phyloP scores from a whole-genome alignment of 2,888 invertebrate species.

The Calameuta idolon region DNA sequence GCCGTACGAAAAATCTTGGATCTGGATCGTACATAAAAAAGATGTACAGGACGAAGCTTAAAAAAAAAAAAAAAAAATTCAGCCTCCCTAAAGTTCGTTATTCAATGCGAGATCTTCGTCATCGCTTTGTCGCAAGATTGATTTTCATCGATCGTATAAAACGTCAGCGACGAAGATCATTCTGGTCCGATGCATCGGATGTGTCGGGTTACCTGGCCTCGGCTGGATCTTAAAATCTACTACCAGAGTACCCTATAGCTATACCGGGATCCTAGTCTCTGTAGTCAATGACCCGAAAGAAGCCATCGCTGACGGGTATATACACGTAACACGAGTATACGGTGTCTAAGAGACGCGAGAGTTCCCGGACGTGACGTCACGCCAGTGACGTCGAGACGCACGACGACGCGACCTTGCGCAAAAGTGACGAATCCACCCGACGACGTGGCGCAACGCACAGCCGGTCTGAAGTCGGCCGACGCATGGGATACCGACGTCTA shows the following conservation, averaged over 20 bases:
- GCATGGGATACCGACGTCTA: conserved; percentile 36
- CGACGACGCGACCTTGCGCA: conserved; percentile 3
- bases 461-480: background rate
- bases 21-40: background rate
- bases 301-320: background rate
- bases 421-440: conserved; percentile 1
- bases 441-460: background rate
- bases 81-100: background rate
- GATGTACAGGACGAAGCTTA: background rate
- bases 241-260: background rate
- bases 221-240: background rate
- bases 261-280: background rate
- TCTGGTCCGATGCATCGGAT: background rate
- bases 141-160: conserved; percentile 25
- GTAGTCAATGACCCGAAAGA: background rate
- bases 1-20: background rate
- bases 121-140: conserved; percentile 35
- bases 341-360: background rate
- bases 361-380: background rate
- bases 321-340: background rate
- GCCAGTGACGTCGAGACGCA: background rate
- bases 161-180: conserved; percentile 7
- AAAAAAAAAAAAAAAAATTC: background rate
- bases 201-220: conserved; percentile 33
- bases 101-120: conserved; percentile 5